phyloP scores from a whole-genome alignment of 2,888 invertebrate species.

The Acleris holmiana region DNA sequence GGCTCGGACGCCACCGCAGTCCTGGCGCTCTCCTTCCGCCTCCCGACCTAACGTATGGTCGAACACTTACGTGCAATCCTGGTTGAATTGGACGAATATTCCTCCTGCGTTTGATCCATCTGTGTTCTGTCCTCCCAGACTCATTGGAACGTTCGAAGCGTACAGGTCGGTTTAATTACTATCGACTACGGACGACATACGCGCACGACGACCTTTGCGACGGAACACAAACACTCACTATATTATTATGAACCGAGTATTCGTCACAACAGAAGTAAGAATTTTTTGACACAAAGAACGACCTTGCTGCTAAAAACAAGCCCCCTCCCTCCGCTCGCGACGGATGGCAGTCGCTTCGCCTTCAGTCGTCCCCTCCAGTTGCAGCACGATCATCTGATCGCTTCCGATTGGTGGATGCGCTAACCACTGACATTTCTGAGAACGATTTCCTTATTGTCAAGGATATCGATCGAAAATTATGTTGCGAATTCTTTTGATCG shows the following conservation, averaged over 20 bases:
- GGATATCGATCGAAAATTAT: conserved; percentile 24
- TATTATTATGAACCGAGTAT: conserved; percentile 70
- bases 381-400: conserved; percentile 41
- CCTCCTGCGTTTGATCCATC: conserved; percentile 92
- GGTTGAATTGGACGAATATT: conserved; percentile 98
- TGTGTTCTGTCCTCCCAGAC: conserved; percentile 89
- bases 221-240: conserved; percentile 61
- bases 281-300: conserved; percentile 86
- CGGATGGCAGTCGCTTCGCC: conserved; percentile 42
- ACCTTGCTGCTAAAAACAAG: conserved; percentile 85
- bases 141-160: conserved; percentile 89
- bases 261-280: conserved; percentile 71
- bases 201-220: conserved; percentile 64
- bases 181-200: conserved; percentile 66
- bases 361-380: conserved; percentile 40
- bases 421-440: conserved; percentile 28
- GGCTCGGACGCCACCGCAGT: conserved; percentile 2
- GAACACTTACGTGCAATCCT: conserved; percentile 97
- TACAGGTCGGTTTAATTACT: conserved; percentile 65
- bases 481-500: neutral
- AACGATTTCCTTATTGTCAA: conserved; percentile 27
- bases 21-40: conserved; percentile 14
- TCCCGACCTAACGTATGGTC: conserved; percentile 23
- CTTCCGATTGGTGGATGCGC: conserved; percentile 39
- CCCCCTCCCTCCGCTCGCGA: conserved; percentile 67